These are phyloP conservation scores for Cenopis cana DNA, from an alignment of 2,888 invertebrate species.

Conservation along the genomic window DNA sequence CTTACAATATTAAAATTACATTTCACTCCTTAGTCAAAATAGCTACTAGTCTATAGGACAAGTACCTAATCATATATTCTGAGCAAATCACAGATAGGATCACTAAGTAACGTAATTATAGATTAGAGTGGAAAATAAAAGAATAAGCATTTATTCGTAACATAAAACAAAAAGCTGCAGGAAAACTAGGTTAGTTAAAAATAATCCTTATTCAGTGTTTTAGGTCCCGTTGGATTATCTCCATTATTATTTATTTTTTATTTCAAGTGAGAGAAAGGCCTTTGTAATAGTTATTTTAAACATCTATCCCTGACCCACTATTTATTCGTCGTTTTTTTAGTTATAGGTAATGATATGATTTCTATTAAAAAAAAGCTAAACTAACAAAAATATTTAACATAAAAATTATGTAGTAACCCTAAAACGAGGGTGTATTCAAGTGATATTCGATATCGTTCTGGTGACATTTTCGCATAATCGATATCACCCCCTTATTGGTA, in stretches of 20 bases:
- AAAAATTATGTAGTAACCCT: constrained; percentile 51
- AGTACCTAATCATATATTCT: too few species aligned
- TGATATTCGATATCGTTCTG: constrained; percentile 74
- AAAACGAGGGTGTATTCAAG: constrained; percentile 56
- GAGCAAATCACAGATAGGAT: too few species aligned
- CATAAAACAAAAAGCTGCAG: background rate
- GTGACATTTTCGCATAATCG: constrained; percentile 83
- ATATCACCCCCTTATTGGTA: constrained; percentile 83
- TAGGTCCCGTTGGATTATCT: background rate
- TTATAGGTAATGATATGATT: background rate
- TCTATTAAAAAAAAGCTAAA: background rate
- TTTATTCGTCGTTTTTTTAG: too few species aligned
- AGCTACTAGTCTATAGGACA: too few species aligned
- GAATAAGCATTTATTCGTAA: too few species aligned
- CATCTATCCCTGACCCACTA: background rate
- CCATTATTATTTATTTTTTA: too few species aligned
- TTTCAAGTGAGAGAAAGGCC: background rate
- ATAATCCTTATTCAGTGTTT: background rate
- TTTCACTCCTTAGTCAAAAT: too few species aligned
- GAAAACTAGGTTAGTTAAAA: background rate
- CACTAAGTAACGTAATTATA: too few species aligned
- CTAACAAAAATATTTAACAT: constrained; percentile 9
- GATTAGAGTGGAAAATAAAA: too few species aligned
- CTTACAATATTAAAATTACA: too few species aligned
- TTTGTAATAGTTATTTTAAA: background rate